Conservation (phyloP, 2,113 vertebrate genomes). For the Pelecanoides urinatrix region DNA sequence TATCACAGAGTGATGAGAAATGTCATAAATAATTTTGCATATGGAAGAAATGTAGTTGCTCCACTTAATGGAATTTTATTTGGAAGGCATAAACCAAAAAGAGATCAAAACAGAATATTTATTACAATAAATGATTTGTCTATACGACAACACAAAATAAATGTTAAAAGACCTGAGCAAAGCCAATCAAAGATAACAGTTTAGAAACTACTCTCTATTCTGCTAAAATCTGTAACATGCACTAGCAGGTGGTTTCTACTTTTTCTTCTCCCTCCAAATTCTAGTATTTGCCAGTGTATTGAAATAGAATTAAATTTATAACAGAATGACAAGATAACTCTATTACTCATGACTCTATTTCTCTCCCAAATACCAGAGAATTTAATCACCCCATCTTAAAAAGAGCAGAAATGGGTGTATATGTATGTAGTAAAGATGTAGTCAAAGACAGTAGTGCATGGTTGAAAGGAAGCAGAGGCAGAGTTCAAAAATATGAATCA, state of each 20-base stretch:
- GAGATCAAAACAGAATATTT: conserved; percentile 22
- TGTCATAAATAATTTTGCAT: not conserved
- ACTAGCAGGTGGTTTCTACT: not conserved
- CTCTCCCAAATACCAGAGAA: not conserved
- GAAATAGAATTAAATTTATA: not conserved
- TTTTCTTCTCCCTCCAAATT: not conserved
- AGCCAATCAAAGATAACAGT: not conserved
- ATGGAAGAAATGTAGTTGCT: not conserved
- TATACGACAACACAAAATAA: not conserved
- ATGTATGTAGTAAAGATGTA: not conserved
- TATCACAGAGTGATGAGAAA: not conserved
- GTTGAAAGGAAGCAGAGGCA: not conserved
- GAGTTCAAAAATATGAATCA: not conserved
- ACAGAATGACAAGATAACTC: not conserved
- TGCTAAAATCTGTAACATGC: not conserved
- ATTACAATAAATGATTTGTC: conserved; percentile 46
- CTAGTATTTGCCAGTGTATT: not conserved
- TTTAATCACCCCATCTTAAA: not conserved
- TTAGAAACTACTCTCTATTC: not conserved
- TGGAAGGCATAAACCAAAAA: not conserved
- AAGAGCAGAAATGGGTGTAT: not conserved
- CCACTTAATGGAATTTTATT: not conserved
- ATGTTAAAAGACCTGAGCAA: conserved; percentile 30
- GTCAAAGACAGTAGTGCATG: not conserved
- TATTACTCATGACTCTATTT: not conserved